Percentiles rank a stretch among this genome's conserved stretches.
Conservation (phyloP, 2,888 invertebrate species). For the Hydriomena furcata region DNA sequence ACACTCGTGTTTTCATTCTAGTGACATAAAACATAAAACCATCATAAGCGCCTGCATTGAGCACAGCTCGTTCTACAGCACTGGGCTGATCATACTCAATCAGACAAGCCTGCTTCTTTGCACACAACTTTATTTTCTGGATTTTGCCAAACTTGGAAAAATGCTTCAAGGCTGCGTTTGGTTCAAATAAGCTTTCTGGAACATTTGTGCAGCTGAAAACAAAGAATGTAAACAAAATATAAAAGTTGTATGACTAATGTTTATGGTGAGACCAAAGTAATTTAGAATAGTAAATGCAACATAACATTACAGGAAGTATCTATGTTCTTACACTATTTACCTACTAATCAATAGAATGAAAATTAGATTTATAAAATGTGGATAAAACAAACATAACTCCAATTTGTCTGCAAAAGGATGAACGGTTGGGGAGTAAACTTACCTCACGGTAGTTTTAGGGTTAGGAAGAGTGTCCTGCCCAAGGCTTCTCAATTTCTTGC, state of each 20-base stretch:
- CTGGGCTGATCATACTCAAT: slow-evolving; percentile 87
- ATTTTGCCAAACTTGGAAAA: slow-evolving; percentile 89
- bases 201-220: slow-evolving; percentile 85
- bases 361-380: too few relatives aligned
- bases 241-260: background rate
- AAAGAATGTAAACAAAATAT: too few relatives aligned
- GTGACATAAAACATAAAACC: slow-evolving; percentile 85
- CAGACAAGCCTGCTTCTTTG: slow-evolving; percentile 85
- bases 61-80: slow-evolving; percentile 83
- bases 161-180: slow-evolving; percentile 84
- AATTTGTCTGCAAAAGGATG: too few relatives aligned
- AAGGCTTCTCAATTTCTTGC: slow-evolving; percentile 61
- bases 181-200: slow-evolving; percentile 85
- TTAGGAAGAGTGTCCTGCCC: slow-evolving; percentile 51
- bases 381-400: too few relatives aligned
- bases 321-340: too few relatives aligned
- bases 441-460: slow-evolving; percentile 72
- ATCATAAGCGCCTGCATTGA: slow-evolving; percentile 84
- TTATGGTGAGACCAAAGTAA: too few relatives aligned
- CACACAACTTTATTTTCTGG: slow-evolving; percentile 85
- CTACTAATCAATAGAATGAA: too few relatives aligned
- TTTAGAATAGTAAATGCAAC: too few relatives aligned
- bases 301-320: too few relatives aligned
- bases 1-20: slow-evolving; percentile 77
- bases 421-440: slow-evolving; percentile 42